phyloP scores from a whole-genome alignment of 2,113 vertebrate species.

The Nettapus auritus region DNA sequence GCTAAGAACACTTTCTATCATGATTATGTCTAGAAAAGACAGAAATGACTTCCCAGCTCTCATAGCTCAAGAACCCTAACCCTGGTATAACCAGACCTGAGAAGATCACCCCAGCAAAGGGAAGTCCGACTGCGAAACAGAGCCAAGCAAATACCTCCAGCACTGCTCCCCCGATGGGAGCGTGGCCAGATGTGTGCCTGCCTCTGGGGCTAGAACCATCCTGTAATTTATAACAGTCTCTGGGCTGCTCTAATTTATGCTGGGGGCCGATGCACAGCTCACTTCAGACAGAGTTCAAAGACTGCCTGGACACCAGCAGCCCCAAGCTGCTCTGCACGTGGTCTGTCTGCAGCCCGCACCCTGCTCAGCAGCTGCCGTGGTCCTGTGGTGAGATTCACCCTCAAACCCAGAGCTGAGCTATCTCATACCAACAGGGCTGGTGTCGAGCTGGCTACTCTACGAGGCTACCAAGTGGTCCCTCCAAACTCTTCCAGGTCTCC shows the following conservation, averaged over 20 bases:
- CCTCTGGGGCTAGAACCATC: slow-evolving; percentile 11
- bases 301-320: not conserved
- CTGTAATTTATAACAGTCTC: slow-evolving; percentile 31
- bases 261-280: not conserved
- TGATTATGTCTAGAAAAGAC: not conserved
- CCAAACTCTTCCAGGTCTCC: not conserved
- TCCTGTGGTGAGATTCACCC: accelerated
- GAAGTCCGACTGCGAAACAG: not conserved
- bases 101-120: not conserved
- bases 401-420: accelerated
- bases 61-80: not conserved
- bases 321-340: accelerated
- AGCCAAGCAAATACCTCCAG: not conserved
- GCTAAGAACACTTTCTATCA: not conserved
- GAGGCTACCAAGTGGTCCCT: not conserved
- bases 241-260: slow-evolving; percentile 35
- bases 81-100: not conserved
- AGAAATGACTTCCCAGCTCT: not conserved
- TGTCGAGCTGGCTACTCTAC: not conserved
- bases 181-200: slow-evolving; percentile 42
- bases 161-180: not conserved
- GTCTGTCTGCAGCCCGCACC: not conserved
- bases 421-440: not conserved
- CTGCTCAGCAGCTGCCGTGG: not conserved
- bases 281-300: slow-evolving; percentile 30